Base-by-base conservation (phyloP, 2,888 invertebrate species). In the Bombyx huttoni region DNA sequence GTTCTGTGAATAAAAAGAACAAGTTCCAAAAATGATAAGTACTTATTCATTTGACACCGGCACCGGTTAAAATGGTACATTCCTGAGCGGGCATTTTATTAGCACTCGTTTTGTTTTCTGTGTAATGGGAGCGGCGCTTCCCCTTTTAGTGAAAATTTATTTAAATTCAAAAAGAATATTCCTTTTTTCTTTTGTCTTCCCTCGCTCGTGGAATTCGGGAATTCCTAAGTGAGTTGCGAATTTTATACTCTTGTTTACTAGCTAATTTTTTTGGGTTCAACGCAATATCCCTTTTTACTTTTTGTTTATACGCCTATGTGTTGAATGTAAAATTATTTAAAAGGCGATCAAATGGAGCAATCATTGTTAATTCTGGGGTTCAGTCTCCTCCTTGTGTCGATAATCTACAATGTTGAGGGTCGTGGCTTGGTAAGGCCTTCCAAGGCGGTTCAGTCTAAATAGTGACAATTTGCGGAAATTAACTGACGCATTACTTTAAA, bases 111-210 rank as follows among this genome's bases (percentile, higher is more conserved):
- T 78, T 76, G 72, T 75, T 78, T 74, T 81, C 70, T 74, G 24
- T 24, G 85, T 77, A 86, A 87, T 74, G 70, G 65, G 83, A 87
- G 70, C 68, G 65, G 55, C 64, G 57, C 66, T 63, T 71, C 64
- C 77, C 75, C 73, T 70, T 71, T 69, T 64, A 74, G 65, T 70
- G 71, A 67, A 73, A 78, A 81, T 82, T 82, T 86, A 86, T 87
- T 87, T 81, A 84, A 87, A 86, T 86, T 82, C 78, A 73, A 66
- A 74, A 78, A 71, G 76, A 75, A 78, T 73, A 76, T 75, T 78
- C 70, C 64, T 33, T 46, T 67, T 69, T 73, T 70, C 69, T 70
- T 75, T 71, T 69, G 69, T 72, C 62, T 71, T 72, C 61, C 65
- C 65, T 58, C 59, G 59, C 62, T 70, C 58, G 58, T 64, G 59